Conservation (phyloP, 1,140 invertebrate species). For the Platyscapa corneri region DNA sequence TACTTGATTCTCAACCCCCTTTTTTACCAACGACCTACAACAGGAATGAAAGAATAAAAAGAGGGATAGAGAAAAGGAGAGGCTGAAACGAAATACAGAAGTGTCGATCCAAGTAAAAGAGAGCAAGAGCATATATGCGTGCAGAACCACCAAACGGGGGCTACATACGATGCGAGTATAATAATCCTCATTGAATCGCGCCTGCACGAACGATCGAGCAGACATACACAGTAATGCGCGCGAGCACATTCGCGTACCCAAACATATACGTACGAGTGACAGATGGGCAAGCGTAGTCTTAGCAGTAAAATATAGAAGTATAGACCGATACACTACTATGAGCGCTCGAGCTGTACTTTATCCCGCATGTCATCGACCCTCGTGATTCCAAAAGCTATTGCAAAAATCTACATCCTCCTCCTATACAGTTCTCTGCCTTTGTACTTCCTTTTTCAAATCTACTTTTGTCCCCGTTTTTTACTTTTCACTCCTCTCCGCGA, state of each 20-base stretch:
- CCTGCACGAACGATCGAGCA: constrained; percentile 30
- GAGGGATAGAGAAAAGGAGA: background rate
- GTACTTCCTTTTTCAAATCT: background rate
- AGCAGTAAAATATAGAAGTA: background rate
- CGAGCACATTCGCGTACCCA: background rate
- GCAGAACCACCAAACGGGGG: background rate
- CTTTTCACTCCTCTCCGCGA: background rate
- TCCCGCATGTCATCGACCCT: constrained; percentile 42
- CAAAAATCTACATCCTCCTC: constrained; percentile 9
- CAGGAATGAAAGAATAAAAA: background rate
- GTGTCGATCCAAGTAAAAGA: background rate
- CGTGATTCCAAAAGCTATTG: constrained; percentile 24
- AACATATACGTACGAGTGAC: background rate
- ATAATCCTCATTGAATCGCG: constrained; percentile 49
- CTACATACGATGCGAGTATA: background rate
- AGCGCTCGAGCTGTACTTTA: constrained; percentile 3
- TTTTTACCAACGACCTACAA: background rate
- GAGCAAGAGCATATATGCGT: background rate
- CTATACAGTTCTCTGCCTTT: too few relatives aligned
- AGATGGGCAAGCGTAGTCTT: constrained; percentile 15
- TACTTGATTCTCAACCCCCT: constrained; percentile 30
- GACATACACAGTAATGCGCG: background rate
- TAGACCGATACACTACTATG: background rate
- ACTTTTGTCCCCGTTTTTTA: background rate
- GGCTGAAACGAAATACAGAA: background rate